Evolutionary conservation across 2,888 invertebrate genomes (phyloP), one percentile per base, ranked within the genome.

Genomic region (Odontocolon sp.): DNA sequence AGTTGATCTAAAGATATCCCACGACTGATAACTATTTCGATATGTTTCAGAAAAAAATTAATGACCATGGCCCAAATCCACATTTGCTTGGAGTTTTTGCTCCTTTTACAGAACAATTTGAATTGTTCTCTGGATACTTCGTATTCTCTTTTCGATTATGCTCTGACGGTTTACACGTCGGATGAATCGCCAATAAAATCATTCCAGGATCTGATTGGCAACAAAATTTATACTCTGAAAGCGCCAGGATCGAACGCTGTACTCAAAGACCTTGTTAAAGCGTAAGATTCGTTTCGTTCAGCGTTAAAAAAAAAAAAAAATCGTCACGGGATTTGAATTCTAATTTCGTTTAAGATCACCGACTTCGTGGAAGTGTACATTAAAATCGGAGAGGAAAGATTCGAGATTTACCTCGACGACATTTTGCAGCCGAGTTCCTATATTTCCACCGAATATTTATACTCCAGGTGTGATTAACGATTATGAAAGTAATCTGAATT

Each of bases 21-120:
- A n/a, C n/a, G n/a, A n/a, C n/a, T n/a, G n/a, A n/a, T n/a, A n/a
- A n/a, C n/a, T 31, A 8, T 18, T 54, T 0, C 6, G 28, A 5
- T 1, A 52, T 36, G 36, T 81, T 82, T 14, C 63, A 88, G 87
- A 52, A 81, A 83, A 66, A 84, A 77, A 56, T 78, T 89, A 18
- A 40, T 83, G 42, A 70, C 77, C 3, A 75, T 89, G 72, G 81
- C 84, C n/a, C 86, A 85, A 76, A 82, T 88, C 50, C 87, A 87
- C 50, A 57, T 87, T 33, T 86, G 86, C 59, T 75, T 88, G 18
- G 88, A 89, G 79, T 88, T 87, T 68, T 79, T 86, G 42, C 59
- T 86, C 47, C 74, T 88, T 28, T 79, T 86, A 5, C 85, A 89
- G 74, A 74, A 75, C 23, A 82, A 88, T 79, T 70, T 88, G 31